Conservation (phyloP, 2,113 vertebrate genomes). For the Melanerpes formicivorus region DNA sequence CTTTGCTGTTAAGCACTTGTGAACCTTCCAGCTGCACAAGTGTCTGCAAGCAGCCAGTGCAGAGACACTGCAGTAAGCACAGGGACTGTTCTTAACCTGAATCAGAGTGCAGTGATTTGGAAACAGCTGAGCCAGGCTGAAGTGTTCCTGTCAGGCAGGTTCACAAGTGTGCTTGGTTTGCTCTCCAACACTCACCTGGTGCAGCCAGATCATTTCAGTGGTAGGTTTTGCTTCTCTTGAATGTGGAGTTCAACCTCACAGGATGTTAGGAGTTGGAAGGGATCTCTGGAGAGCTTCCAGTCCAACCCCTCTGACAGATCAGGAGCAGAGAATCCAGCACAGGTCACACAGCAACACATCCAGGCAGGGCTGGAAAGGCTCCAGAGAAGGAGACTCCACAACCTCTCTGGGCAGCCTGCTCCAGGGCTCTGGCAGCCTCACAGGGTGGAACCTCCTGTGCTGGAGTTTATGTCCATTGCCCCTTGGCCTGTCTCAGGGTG, state of each 20-base stretch:
- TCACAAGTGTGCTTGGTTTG: conserved; percentile 18
- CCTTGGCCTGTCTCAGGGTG: no score
- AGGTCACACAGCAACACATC: no score
- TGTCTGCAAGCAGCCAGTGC: neutral
- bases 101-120: conserved; percentile 4
- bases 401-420: no score
- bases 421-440: no score
- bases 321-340: no score
- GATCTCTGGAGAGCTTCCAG: no score
- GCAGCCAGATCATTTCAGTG: neutral
- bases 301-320: no score
- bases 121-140: conserved; percentile 19
- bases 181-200: neutral
- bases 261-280: no score
- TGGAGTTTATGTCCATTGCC: no score
- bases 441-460: no score
- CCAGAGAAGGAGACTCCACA: no score
- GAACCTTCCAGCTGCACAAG: neutral
- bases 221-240: conserved; percentile 5
- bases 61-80: conserved; percentile 24
- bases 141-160: conserved; percentile 29
- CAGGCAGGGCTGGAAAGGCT: no score
- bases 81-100: conserved; percentile 40
- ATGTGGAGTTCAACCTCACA: neutral
- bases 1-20: neutral